Evolutionary conservation across 2,888 invertebrate species (phyloP).

Genomic region (Ariolimax columbianus): DNA sequence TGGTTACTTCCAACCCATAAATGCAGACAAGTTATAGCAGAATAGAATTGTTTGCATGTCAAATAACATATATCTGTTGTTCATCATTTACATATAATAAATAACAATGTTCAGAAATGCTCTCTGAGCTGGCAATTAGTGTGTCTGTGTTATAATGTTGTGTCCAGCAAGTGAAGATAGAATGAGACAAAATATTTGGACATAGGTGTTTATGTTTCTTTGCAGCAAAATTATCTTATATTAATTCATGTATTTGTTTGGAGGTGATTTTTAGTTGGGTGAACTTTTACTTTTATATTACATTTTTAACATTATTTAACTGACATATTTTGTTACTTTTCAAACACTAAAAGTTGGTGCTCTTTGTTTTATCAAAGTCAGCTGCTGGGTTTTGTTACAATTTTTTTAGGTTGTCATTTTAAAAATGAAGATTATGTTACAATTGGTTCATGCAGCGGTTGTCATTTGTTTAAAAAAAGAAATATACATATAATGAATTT

Average conservation of each 20-base stretch:
- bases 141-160: no score
- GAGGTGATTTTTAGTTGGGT: neutral
- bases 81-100: no score
- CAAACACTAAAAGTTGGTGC: neutral
- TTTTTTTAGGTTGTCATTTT: neutral
- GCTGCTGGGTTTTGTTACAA: neutral
- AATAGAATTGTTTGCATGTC: no score
- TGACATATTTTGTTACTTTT: slow-evolving; percentile 2
- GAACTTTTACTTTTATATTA: neutral
- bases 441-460: neutral
- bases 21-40: no score
- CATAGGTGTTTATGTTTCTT: neutral
- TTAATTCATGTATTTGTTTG: neutral
- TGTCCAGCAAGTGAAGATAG: no score
- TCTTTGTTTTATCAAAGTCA: neutral
- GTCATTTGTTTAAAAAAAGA: neutral
- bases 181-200: no score
- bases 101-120: no score
- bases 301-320: neutral
- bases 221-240: neutral
- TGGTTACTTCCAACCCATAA: no score
- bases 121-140: no score
- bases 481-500: neutral
- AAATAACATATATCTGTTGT: no score
- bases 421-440: neutral